Evolutionary conservation across 2,888 invertebrate species (phyloP), one percentile per base, ranked within the genome.

Genomic region (Lasioglossum leucozonium): DNA sequence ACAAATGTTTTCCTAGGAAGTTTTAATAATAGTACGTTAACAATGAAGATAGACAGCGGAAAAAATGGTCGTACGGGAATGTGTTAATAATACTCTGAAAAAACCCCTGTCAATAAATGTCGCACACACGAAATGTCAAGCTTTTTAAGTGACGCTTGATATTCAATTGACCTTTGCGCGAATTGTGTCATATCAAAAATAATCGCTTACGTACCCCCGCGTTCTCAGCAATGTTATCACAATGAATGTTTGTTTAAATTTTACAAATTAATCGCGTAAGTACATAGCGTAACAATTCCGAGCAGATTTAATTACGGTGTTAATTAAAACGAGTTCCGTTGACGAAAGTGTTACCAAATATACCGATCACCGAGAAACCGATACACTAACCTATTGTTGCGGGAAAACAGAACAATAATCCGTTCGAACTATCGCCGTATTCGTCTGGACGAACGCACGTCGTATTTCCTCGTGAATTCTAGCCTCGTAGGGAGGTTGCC

Each of bases 351-450:
- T 62, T 62, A 0, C 16, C 30, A 26, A 62, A 18, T 5, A 16
- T 16, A 6, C 30, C 13, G 16, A 16, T 30, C 62, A 30, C 16
- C 13, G 30, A n/a, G n/a, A 5, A 4, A 30, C 6, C 16, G 16
- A 16, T 30, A 62, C 6, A 30, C 30, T 26, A 5, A 6, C 30
- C 16, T 6, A 62, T 62, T 62, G 30, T 62, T 18, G 18, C 2
- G 3, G 3, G 16, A 62, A 62, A 62, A 62, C 67, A 22, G 67
- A 67, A 67, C 67, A 22, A 65, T 37, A 37, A 67, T 22, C 22
- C 22, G 10, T 18, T 22, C 65, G 34, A 37, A 82, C 78, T 73
- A 78, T 77, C 85, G 58, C 11, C 37, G 58, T 30, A 26, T 47
- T 67, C 40, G 42, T 77, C 73, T 51, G 37, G 71, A 78, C 42